phyloP scores from a whole-genome alignment of 1,140 invertebrate species.

The Whitmania pigra region DNA sequence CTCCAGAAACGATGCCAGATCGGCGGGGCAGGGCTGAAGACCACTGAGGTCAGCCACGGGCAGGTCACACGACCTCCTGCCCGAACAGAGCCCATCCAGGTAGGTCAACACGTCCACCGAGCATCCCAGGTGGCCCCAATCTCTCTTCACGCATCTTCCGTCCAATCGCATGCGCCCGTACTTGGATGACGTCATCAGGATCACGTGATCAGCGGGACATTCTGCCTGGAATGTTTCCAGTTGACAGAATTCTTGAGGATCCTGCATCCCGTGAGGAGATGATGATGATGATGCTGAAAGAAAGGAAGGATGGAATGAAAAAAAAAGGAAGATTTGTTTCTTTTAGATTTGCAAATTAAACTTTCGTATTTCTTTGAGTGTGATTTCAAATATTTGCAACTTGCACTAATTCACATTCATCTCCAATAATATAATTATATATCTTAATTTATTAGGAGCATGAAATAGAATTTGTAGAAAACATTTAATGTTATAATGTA shows the following conservation, averaged over 20 bases:
- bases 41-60: conserved; percentile 15
- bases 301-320: background rate
- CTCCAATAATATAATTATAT: too few species aligned
- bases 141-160: conserved; percentile 17
- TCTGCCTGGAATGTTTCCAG: conserved; percentile 21
- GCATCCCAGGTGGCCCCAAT: conserved; percentile 23
- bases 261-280: background rate
- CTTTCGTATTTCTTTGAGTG: too few species aligned
- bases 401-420: too few species aligned
- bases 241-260: conserved; percentile 20
- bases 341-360: too few species aligned
- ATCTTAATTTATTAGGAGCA: too few species aligned
- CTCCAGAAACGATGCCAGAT: conserved; percentile 22
- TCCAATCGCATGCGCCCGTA: conserved; percentile 24
- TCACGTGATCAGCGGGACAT: conserved; percentile 15
- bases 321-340: background rate
- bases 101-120: conserved; percentile 12
- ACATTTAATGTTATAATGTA: too few species aligned
- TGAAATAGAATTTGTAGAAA: too few species aligned
- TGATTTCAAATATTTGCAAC: too few species aligned
- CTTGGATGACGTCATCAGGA: conserved; percentile 17
- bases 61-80: conserved; percentile 15
- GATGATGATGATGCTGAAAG: background rate
- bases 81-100: conserved; percentile 22
- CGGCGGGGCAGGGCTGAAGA: conserved; percentile 18